Evolutionary conservation across 1,140 invertebrate genomes (phyloP), one percentile per base, ranked within the genome.

Genomic region (Cylas formicarius): DNA sequence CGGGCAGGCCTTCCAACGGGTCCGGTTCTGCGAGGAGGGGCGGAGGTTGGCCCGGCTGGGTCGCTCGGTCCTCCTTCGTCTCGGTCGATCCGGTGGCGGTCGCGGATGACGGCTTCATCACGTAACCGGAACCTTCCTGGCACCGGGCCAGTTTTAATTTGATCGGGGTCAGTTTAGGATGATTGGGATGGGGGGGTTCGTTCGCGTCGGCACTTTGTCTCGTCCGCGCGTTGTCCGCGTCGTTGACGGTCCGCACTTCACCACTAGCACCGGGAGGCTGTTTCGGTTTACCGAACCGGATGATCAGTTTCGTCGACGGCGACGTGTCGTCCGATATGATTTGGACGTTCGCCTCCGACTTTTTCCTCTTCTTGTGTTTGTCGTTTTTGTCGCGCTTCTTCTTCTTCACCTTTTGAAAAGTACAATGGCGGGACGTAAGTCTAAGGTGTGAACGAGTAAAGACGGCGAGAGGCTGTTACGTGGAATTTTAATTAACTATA

Each of bases 121-220:
- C 72, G 60, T 79, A 78, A 20, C 71, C 71, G 9, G 74, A 71
- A 23, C 86, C 86, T 50, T 85, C 78, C 14, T 82, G 77, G 52
- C 82, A 84, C 23, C 86, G 74, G 1, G 83, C 75, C 39, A 90
- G 65, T 75, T 90, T 90, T 69, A 90, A 77, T 37, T 82, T 75
- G 42, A 90, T 85, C 1, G 86, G 85, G 20, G 80, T 79, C 27
- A 80, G 72, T 68, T 84, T 83, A 9, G 26, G 40, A 22, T n/a
- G n/a, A n/a, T n/a, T n/a, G n/a, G n/a, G n/a, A n/a, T n/a, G n/a
- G n/a, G 40, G 43, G 20, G 29, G 41, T 10, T 45, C 24, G 14
- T 47, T 29, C n/a, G 28, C 23, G 29, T 24, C 24, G 41, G 39
- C 33, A 10, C 6, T 41, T 26, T 36, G 38, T 21, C 32, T 52